phyloP scores from a whole-genome alignment of 2,888 invertebrate species.

The Drosophila neonasuta region DNA sequence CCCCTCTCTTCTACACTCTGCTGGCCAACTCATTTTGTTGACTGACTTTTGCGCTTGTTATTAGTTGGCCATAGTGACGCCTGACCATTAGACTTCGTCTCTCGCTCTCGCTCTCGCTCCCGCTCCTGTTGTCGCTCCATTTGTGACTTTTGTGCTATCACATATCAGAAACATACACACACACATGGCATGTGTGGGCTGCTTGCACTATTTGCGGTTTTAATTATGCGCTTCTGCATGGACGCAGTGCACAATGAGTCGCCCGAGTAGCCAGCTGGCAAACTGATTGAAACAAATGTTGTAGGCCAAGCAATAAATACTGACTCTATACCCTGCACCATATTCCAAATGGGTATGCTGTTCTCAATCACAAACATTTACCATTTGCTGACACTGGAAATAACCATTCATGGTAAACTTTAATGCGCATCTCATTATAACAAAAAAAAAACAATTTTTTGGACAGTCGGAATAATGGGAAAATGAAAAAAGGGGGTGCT shows the following conservation, averaged over 20 bases:
- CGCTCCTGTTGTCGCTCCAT: neutral
- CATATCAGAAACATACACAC: slow-evolving; percentile 23
- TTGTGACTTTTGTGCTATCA: slow-evolving; percentile 16
- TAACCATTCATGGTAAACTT: neutral
- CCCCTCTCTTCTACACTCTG: neutral
- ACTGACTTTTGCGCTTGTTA: slow-evolving; percentile 43
- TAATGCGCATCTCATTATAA: slow-evolving; percentile 24
- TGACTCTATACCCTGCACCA: slow-evolving; percentile 35
- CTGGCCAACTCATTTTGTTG: slow-evolving; percentile 41
- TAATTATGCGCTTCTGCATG: slow-evolving; percentile 52
- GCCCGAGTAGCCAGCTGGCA: slow-evolving; percentile 29
- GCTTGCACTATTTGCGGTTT: slow-evolving; percentile 58
- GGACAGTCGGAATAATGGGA: slow-evolving; percentile 29
- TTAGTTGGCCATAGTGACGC: slow-evolving; percentile 44
- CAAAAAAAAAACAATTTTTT: slow-evolving; percentile 5
- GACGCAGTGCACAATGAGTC: slow-evolving; percentile 51
- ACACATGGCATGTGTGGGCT: slow-evolving; percentile 4
- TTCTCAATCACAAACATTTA: neutral
- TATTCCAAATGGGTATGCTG: neutral
- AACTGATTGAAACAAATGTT: slow-evolving; percentile 56
- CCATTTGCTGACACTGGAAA: neutral
- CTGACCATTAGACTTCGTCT: slow-evolving; percentile 35
- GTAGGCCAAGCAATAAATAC: slow-evolving; percentile 25
- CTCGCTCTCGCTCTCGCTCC: no score
- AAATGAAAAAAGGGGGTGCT: neutral